phyloP scores from a whole-genome alignment of 2,113 vertebrate species.

The Zosterops japonicus region DNA sequence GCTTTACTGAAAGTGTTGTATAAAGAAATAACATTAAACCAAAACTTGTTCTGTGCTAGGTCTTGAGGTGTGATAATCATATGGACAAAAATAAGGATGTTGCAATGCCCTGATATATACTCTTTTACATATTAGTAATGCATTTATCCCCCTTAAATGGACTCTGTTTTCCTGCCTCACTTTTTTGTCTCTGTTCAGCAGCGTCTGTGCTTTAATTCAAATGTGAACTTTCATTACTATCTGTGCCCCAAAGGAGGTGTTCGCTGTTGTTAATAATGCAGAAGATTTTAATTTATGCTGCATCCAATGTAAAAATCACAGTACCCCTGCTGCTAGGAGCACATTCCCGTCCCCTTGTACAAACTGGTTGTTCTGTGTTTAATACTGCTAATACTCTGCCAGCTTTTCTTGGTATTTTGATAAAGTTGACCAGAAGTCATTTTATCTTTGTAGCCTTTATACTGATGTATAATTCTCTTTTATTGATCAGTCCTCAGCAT shows the following conservation, averaged over 20 bases:
- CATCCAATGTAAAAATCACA: slow-evolving; percentile 28
- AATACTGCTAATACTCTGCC: background rate
- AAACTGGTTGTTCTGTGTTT: background rate
- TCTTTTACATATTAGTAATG: background rate
- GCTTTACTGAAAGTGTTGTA: background rate
- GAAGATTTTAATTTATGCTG: slow-evolving; percentile 52
- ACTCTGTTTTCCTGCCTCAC: background rate
- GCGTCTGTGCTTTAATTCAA: background rate
- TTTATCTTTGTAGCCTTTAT: slow-evolving; percentile 22
- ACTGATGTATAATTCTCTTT: slow-evolving; percentile 40
- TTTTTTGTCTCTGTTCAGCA: background rate
- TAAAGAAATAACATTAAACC: background rate
- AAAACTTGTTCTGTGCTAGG: background rate
- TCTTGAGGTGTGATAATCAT: background rate
- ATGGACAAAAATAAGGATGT: background rate
- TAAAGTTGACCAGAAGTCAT: slow-evolving; percentile 46
- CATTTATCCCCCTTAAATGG: background rate
- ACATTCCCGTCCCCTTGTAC: background rate
- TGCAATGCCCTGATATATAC: background rate
- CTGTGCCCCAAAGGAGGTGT: background rate
- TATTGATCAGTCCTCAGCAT: background rate
- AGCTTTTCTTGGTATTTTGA: slow-evolving; percentile 5
- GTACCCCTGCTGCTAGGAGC: background rate
- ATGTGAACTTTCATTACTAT: slow-evolving; percentile 40
- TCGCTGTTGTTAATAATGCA: slow-evolving; percentile 51